Conservation (phyloP, 2,888 invertebrate genomes). For the Xestia xanthographa region DNA sequence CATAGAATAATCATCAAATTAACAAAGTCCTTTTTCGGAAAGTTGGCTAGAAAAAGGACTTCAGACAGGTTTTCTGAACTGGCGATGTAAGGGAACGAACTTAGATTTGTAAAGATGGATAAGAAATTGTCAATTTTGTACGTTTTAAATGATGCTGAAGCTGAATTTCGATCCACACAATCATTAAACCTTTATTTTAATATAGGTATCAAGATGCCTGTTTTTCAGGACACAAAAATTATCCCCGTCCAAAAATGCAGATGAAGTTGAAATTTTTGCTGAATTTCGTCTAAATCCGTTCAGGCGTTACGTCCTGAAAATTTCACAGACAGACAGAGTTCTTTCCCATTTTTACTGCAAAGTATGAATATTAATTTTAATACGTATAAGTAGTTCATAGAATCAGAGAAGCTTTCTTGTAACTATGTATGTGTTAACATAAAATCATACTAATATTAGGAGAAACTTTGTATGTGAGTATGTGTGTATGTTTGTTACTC, state of each 20-base stretch:
- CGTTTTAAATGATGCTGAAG: not conserved
- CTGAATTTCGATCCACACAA: not conserved
- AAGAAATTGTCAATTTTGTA: not conserved
- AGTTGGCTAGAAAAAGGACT: constrained; percentile 32
- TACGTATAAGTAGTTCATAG: not conserved
- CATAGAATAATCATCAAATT: constrained; percentile 51
- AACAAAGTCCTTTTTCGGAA: constrained; percentile 52
- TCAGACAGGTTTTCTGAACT: constrained; percentile 30
- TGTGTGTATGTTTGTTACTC: too few relatives aligned
- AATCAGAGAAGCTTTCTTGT: not conserved
- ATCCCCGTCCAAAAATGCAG: not conserved
- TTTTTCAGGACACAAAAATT: not conserved
- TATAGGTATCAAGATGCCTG: not conserved
- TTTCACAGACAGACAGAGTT: not conserved
- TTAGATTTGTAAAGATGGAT: constrained; percentile 36
- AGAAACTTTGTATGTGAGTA: too few relatives aligned
- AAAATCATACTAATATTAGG: too few relatives aligned
- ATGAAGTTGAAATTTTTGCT: not conserved
- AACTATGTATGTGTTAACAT: too few relatives aligned
- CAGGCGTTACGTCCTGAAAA: not conserved
- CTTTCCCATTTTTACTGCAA: not conserved
- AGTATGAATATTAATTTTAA: not conserved
- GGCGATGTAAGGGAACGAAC: constrained; percentile 22
- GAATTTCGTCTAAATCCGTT: not conserved
- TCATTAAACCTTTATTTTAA: not conserved